phyloP scores from a whole-genome alignment of 2,888 invertebrate species.

The Spodoptera exigua region DNA sequence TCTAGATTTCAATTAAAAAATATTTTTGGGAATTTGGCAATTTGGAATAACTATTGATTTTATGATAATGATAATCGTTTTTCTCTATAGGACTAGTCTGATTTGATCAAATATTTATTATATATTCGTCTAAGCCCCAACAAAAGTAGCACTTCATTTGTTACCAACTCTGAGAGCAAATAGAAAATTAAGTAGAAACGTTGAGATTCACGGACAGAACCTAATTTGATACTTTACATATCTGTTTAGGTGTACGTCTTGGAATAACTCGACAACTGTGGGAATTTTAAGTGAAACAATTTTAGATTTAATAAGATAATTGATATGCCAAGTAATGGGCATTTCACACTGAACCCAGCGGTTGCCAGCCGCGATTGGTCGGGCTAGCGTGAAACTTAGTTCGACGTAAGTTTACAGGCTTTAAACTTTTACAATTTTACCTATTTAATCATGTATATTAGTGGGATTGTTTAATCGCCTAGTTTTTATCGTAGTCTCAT shows the following conservation, averaged over 20 bases:
- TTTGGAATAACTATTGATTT: neutral
- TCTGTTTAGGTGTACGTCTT: constrained; percentile 40
- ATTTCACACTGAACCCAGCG: constrained; percentile 13
- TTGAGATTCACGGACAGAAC: constrained; percentile 2
- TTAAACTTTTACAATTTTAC: constrained; percentile 4
- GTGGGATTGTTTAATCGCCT: constrained; percentile 1
- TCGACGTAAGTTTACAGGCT: constrained; percentile 38
- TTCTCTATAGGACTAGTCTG: neutral
- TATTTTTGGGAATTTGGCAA: too few species aligned
- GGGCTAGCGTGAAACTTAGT: constrained; percentile 18
- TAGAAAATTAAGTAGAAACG: constrained; percentile 2
- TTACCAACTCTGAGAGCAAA: neutral
- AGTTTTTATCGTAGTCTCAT: too few species aligned
- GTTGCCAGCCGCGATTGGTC: constrained; percentile 11
- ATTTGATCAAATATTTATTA: too few species aligned
- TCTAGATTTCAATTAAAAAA: too few species aligned
- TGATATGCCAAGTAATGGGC: constrained; percentile 17
- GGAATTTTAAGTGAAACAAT: constrained; percentile 14
- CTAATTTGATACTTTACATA: constrained; percentile 44
- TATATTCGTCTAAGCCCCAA: neutral
- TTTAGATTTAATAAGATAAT: constrained; percentile 24
- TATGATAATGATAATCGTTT: too few species aligned
- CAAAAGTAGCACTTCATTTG: constrained; percentile 9
- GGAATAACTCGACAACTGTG: constrained; percentile 36
- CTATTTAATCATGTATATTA: constrained; percentile 13